These are phyloP conservation scores for Terrapene triunguis DNA, from an alignment of 2,113 vertebrate species.

Conservation along the genomic window DNA sequence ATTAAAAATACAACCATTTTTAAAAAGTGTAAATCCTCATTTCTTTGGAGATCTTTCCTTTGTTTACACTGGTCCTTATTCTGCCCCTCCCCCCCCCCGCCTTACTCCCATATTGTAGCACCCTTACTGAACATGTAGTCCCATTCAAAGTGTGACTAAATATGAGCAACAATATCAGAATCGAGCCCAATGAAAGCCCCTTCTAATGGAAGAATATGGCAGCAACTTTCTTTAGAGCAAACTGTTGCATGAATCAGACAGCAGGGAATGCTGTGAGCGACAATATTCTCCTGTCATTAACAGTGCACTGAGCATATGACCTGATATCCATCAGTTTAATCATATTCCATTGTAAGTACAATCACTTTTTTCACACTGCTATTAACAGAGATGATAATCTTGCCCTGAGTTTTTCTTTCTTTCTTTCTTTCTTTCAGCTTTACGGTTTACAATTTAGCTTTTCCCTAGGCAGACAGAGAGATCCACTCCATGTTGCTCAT, in stretches of 20 bases:
- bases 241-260: slow-evolving; percentile 59
- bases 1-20: not conserved
- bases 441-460: slow-evolving; percentile 30
- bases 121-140: not conserved
- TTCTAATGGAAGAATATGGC: not conserved
- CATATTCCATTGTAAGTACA: not conserved
- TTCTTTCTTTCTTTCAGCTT: not conserved
- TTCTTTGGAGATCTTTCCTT: not conserved
- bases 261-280: slow-evolving; percentile 33
- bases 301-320: not conserved
- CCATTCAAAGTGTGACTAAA: not conserved
- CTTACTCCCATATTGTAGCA: not conserved
- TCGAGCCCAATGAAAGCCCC: not conserved
- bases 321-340: slow-evolving; percentile 49
- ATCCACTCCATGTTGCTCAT: not conserved
- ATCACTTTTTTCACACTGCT: slow-evolving; percentile 34
- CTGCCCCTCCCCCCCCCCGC: not conserved
- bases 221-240: slow-evolving; percentile 51
- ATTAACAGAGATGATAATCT: slow-evolving; percentile 50
- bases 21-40: not conserved
- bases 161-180: not conserved
- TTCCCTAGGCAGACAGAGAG: slow-evolving; percentile 39
- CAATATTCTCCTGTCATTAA: slow-evolving; percentile 48
- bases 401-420: not conserved
- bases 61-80: not conserved